A percentile compares a stretch with the other conserved stretches of the same genome.
Evolutionary conservation across 2,113 vertebrate species (phyloP).

Genomic region (Odontophorus gujanensis): DNA sequence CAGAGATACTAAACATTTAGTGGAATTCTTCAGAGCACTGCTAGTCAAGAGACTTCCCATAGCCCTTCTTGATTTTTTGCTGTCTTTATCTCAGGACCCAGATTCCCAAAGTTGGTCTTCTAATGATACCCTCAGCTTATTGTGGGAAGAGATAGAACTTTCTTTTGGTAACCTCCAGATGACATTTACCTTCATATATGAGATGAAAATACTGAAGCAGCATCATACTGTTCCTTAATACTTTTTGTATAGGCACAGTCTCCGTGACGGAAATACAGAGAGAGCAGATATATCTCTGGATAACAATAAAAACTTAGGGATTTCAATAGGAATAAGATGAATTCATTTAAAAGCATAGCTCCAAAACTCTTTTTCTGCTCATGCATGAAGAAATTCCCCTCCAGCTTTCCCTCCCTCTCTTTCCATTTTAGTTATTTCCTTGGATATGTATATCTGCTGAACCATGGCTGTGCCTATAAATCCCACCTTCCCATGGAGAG

Average conservation of each 20-base stretch:
- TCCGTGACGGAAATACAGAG: background rate
- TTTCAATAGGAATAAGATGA: background rate
- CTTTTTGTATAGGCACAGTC: background rate
- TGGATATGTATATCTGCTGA: background rate
- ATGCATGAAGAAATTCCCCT: background rate
- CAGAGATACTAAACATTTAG: background rate
- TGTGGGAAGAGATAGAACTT: background rate
- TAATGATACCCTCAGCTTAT: background rate
- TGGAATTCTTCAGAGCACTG: fast-evolving
- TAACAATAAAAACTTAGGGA: background rate
- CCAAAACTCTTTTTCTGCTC: background rate
- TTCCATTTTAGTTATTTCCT: background rate
- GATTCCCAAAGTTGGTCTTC: background rate
- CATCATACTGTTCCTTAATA: background rate
- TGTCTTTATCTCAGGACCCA: background rate
- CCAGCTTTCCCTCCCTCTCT: background rate
- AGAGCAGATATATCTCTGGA: background rate
- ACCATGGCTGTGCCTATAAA: background rate
- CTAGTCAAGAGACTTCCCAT: background rate
- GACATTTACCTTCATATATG: background rate
- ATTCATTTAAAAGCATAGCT: background rate
- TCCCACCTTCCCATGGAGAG: background rate
- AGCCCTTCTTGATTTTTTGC: background rate
- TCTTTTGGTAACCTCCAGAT: background rate
- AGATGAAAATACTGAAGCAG: background rate